phyloP scores from a whole-genome alignment of 2,797 vertebrate genomes.

The Typhlichthys subterraneus region DNA sequence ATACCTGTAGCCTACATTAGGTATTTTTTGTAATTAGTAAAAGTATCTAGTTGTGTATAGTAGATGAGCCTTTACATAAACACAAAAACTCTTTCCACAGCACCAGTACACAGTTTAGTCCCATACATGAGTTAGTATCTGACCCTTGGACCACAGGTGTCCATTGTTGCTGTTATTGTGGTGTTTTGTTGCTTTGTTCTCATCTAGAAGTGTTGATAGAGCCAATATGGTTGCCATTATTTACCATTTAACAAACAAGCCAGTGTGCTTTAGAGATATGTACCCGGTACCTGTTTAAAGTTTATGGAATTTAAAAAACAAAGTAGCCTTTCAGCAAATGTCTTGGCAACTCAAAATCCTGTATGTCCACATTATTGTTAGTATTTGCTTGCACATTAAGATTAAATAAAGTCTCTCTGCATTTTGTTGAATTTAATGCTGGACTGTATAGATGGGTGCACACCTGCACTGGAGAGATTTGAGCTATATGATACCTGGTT shows the following conservation, averaged over 20 bases:
- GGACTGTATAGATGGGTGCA: too few species aligned
- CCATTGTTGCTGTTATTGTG: constrained; percentile 76
- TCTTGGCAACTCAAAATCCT: background rate
- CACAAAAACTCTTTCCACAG: constrained; percentile 48
- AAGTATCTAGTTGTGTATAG: background rate
- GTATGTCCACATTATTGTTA: background rate
- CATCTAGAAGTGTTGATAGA: constrained; percentile 39
- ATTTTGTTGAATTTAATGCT: background rate
- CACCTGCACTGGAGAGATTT: too few species aligned
- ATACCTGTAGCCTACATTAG: too few species aligned
- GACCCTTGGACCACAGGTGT: constrained; percentile 72
- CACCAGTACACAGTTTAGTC: constrained; percentile 46
- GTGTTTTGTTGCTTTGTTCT: constrained; percentile 65
- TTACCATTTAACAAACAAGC: constrained; percentile 9
- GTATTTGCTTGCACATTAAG: background rate
- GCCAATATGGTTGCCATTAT: constrained; percentile 17
- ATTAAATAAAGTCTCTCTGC: background rate
- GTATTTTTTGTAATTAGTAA: too few species aligned
- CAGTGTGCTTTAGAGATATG: constrained; percentile 1
- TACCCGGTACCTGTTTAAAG: background rate
- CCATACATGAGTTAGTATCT: constrained; percentile 78
- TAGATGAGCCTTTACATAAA: constrained; percentile 10
- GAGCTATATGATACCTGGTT: background rate
- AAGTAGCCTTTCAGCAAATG: background rate
- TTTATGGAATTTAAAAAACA: background rate